Evolutionary conservation across 1,140 invertebrate species (phyloP), one percentile per base, ranked within the genome.

Genomic region (Diorhabda sublineata): DNA sequence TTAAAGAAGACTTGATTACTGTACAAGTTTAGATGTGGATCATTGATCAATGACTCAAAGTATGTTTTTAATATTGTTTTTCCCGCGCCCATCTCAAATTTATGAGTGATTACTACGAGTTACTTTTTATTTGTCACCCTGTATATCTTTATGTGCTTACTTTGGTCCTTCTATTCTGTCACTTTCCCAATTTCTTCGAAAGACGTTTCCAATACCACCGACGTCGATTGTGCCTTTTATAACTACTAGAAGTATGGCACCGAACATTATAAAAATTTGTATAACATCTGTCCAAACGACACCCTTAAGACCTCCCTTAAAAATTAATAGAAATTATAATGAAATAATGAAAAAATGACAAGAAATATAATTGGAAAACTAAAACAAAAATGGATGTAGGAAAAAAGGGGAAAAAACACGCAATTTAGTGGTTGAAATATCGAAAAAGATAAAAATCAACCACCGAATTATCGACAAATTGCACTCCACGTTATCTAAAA

Each of bases 271-370:
- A 45, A 89, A 81, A 3, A 88, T 89, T 81, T 95, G 93, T 58
- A 95, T 86, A 0, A 91, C 88, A 81, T 96, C 93, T 2, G 93
- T 94, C 92, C 91, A 93, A 26, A 95, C 89, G 3, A 95, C 93
- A 0, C 92, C 93, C 81, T 94, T 94, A 70, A 95, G 84, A 1
- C 93, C 93, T 69, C 92, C 92, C 91, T 94, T 60, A 62, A 67
- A 65, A 58, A n/a, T 43, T 60, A 11, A 6, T 45, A 58, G 65
- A 2, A 60, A 47, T 41, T 43, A 8, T 57, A 65, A 8, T 11
- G 56, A 6, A 52, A 42, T 65, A 8, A 52, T 52, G 45, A 52
- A 8, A 52, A 52, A 52, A 52, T 6, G 47, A 9, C 47, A 52
- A 52, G 9, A 52, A 9, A 9, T 52, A 26, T 26, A 26, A 26